phyloP scores from a whole-genome alignment of 2,113 vertebrate species.

The Orientallactaga bullata region DNA sequence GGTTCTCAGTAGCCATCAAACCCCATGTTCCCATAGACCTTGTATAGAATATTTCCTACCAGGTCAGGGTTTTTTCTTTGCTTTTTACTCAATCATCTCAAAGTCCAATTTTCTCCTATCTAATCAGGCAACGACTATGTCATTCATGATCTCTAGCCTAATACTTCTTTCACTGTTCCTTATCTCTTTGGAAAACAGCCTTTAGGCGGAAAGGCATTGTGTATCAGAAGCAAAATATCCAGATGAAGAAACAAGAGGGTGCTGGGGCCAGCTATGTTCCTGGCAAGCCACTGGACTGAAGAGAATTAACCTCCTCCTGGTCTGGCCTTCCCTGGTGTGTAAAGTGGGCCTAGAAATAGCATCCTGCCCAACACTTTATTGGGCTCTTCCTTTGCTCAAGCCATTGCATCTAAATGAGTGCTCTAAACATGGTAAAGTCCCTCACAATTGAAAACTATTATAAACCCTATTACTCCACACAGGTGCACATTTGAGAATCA shows the following conservation, averaged over 20 bases:
- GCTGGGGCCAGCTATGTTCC: no score
- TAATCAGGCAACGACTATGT: conserved; percentile 84
- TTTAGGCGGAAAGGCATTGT: background rate
- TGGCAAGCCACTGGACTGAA: background rate
- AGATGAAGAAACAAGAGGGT: background rate
- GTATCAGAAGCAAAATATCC: background rate
- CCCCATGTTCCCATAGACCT: background rate
- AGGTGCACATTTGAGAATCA: background rate
- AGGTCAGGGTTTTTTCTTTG: conserved; percentile 77
- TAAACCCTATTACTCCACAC: background rate
- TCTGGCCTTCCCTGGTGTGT: background rate
- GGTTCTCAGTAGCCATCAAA: background rate
- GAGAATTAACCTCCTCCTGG: background rate
- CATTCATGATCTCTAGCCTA: conserved; percentile 71
- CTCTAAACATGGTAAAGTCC: background rate
- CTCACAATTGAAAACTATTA: background rate
- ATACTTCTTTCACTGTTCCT: conserved; percentile 28
- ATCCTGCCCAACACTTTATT: background rate
- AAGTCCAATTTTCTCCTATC: conserved; percentile 87
- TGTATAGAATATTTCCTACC: conserved; percentile 70
- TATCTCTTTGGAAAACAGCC: conserved; percentile 57
- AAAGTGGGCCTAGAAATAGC: background rate
- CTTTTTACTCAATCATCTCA: conserved; percentile 86
- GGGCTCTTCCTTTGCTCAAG: background rate
- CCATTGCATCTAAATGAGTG: background rate